A percentile compares a stretch with the other conserved stretches of the same genome.
These are phyloP conservation scores for Platyscapa corneri DNA, from an alignment of 1,140 invertebrate genomes.

Conservation along the genomic window DNA sequence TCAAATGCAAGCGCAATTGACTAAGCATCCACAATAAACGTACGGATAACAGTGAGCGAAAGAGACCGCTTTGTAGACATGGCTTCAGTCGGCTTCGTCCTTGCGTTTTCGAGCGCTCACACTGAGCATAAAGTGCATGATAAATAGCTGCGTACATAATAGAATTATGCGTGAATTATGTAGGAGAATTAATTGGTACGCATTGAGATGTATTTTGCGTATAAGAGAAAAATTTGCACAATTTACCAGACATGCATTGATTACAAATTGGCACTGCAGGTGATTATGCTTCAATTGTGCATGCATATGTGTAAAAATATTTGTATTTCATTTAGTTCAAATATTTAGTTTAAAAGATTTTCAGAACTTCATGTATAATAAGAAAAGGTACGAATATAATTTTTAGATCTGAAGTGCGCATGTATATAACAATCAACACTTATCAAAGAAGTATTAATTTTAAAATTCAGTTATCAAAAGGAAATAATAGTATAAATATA, in stretches of 20 bases:
- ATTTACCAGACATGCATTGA: not conserved
- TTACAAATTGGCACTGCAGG: constrained; percentile 5
- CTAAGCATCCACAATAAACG: not conserved
- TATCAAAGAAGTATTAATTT: too few species aligned
- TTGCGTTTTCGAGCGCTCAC: constrained; percentile 17
- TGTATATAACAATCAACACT: not conserved
- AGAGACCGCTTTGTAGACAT: not conserved
- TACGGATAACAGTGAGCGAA: not conserved
- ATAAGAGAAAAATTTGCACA: not conserved
- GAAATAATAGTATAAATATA: too few species aligned
- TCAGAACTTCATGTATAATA: not conserved
- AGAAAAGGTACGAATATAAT: not conserved
- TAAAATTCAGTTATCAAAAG: too few species aligned
- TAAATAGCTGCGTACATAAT: not conserved
- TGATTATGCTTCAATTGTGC: not conserved
- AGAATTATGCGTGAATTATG: constrained; percentile 24
- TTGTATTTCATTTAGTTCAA: not conserved
- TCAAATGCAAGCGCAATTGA: not conserved
- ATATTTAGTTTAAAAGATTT: not conserved
- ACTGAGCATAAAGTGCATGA: not conserved
- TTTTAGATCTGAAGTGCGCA: not conserved
- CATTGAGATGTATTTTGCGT: not conserved
- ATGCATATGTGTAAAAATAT: not conserved
- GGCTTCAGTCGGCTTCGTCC: not conserved
- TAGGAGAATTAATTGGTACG: not conserved